Conservation (phyloP, 2,113 vertebrate species). For the Patagioenas fasciata region DNA sequence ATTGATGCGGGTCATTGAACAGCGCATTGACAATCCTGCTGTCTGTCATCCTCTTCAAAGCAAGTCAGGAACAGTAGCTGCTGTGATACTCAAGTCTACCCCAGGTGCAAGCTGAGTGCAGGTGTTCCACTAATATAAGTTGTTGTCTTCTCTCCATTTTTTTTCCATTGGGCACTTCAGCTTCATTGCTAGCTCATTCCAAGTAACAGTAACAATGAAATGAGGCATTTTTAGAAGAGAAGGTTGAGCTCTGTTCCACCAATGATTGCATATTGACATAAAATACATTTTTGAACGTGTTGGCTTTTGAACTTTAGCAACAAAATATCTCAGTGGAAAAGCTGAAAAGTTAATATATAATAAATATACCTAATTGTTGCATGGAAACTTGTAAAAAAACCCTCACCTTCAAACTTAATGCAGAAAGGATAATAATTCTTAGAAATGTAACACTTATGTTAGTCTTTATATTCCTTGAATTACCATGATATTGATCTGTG, state of each 20-base stretch:
- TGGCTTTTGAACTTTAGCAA: not conserved
- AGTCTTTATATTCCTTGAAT: not conserved
- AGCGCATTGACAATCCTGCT: constrained; percentile 64
- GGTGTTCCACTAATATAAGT: not conserved
- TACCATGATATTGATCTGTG: accelerated
- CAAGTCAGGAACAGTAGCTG: constrained; percentile 26
- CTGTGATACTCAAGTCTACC: not conserved
- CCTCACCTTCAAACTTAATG: not conserved
- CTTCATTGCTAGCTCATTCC: not conserved
- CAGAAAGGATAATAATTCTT: not conserved
- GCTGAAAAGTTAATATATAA: not conserved
- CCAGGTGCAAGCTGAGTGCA: not conserved
- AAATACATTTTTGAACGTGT: not conserved
- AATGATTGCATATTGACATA: not conserved
- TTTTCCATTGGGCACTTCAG: not conserved
- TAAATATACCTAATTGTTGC: not conserved
- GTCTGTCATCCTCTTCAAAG: constrained; percentile 63
- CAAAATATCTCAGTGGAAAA: not conserved
- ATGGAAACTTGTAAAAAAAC: not conserved
- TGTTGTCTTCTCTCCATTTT: not conserved
- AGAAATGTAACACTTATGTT: not conserved
- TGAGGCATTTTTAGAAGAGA: not conserved
- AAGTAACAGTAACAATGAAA: not conserved
- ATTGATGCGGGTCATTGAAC: constrained; percentile 76
- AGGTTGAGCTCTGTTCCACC: not conserved